Evolutionary conservation across 2,888 invertebrate species (phyloP).

Genomic region (Hydropsyche betteni): DNA sequence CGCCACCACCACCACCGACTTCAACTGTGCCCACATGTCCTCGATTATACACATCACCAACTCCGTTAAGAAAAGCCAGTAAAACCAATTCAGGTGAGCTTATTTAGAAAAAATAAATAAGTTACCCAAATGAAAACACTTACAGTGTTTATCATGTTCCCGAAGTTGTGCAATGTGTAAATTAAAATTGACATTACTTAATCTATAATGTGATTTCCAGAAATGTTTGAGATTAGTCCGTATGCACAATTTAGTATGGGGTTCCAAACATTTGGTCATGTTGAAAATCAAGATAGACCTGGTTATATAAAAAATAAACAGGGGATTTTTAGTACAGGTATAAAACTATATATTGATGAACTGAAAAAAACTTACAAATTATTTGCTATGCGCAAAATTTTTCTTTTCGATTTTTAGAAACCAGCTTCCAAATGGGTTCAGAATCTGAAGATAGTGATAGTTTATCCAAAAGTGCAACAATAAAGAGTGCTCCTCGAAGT

Average conservation of each 20-base stretch:
- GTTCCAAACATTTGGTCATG: conserved; percentile 64
- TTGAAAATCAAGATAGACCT: conserved; percentile 64
- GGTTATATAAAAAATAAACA: conserved; percentile 60
- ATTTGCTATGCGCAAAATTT: neutral
- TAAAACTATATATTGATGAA: neutral
- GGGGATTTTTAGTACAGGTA: conserved; percentile 63
- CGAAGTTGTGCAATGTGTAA: no score
- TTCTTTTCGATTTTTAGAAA: conserved; percentile 58
- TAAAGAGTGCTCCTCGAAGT: conserved; percentile 65
- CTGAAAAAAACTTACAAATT: neutral
- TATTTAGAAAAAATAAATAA: no score
- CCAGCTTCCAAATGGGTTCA: conserved; percentile 65
- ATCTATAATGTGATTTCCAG: conserved; percentile 51
- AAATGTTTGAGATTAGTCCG: conserved; percentile 65
- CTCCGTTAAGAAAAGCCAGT: conserved; percentile 60
- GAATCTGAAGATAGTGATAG: conserved; percentile 67
- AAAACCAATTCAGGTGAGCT: conserved; percentile 56
- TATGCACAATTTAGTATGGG: conserved; percentile 66
- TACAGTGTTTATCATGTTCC: neutral
- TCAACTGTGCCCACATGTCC: conserved; percentile 36
- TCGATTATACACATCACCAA: conserved; percentile 63
- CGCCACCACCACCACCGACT: conserved; percentile 45
- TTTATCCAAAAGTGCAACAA: conserved; percentile 62
- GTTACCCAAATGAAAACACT: no score
- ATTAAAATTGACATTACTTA: neutral